Percentiles rank a stretch among this genome's conserved stretches.
Conservation (phyloP, 2,888 invertebrate genomes). For the Pemphredon lugubris region DNA sequence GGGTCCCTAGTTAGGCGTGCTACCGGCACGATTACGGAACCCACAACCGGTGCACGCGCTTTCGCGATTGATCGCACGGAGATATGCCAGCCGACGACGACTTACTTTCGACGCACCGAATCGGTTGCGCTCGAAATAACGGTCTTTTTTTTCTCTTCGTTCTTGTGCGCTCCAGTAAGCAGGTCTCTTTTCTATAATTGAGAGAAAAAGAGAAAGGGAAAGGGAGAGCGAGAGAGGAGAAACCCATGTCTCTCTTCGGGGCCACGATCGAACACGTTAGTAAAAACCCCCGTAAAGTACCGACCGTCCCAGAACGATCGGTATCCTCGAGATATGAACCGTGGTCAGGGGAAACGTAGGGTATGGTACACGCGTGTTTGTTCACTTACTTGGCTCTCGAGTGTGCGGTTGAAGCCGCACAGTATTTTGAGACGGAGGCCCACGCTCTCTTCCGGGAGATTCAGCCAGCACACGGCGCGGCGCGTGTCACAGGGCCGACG, state of each 20-base stretch:
- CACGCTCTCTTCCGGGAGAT: slow-evolving; percentile 75
- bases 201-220: slow-evolving; percentile 2
- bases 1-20: slow-evolving; percentile 61
- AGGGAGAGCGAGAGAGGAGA: not conserved
- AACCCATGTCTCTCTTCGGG: not conserved
- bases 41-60: slow-evolving; percentile 44
- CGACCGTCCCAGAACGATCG: slow-evolving; percentile 25
- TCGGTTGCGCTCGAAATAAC: slow-evolving; percentile 49
- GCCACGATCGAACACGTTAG: not conserved
- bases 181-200: slow-evolving; percentile 30
- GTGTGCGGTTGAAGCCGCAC: slow-evolving; percentile 59
- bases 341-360: not conserved
- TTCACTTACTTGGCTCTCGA: slow-evolving; percentile 75
- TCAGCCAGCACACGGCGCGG: slow-evolving; percentile 66
- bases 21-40: slow-evolving; percentile 56
- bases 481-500: slow-evolving; percentile 68
- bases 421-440: slow-evolving; percentile 75
- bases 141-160: slow-evolving; percentile 41
- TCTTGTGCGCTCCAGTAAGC: slow-evolving; percentile 39
- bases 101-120: slow-evolving; percentile 46
- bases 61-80: slow-evolving; percentile 48
- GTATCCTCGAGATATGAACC: not conserved
- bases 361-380: slow-evolving; percentile 47
- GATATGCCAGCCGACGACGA: slow-evolving; percentile 32
- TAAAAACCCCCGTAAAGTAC: not conserved